phyloP scores from a whole-genome alignment of 2,113 vertebrate genomes.

The Symphodus melops region DNA sequence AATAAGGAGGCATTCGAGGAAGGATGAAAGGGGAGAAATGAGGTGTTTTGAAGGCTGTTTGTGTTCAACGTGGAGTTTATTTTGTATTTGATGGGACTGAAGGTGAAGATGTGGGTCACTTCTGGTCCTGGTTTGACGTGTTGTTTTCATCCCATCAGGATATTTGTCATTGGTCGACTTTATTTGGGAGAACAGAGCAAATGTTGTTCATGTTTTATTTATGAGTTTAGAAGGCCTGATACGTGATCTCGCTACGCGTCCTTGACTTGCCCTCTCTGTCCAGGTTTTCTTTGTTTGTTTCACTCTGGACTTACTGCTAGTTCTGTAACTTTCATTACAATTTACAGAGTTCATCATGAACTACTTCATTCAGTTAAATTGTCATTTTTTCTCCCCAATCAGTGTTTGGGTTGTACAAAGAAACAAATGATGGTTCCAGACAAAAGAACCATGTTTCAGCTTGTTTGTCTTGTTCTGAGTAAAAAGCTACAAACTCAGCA shows the following conservation, averaged over 20 bases:
- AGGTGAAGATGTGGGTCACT: background rate
- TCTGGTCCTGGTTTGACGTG: background rate
- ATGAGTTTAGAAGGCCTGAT: background rate
- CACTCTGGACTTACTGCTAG: background rate
- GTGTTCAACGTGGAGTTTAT: background rate
- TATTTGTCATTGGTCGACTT: conserved; percentile 1
- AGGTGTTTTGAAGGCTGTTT: background rate
- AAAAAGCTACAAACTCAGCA: no score
- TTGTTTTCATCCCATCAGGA: background rate
- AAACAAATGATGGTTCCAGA: no score
- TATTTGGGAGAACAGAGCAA: conserved; percentile 7
- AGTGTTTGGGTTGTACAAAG: background rate
- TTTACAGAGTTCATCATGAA: background rate
- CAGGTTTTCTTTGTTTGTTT: background rate
- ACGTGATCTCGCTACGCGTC: background rate
- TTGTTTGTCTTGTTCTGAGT: no score
- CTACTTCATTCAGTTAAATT: background rate
- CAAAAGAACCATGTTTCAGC: no score
- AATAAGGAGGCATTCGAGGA: background rate
- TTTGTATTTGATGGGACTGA: background rate
- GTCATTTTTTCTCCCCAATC: no score
- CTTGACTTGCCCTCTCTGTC: conserved; percentile 1
- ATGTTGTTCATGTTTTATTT: conserved; percentile 28
- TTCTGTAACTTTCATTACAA: background rate
- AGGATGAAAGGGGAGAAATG: background rate